Base-by-base conservation (phyloP, 1,140 invertebrate species). In the Hermetia illucens region DNA sequence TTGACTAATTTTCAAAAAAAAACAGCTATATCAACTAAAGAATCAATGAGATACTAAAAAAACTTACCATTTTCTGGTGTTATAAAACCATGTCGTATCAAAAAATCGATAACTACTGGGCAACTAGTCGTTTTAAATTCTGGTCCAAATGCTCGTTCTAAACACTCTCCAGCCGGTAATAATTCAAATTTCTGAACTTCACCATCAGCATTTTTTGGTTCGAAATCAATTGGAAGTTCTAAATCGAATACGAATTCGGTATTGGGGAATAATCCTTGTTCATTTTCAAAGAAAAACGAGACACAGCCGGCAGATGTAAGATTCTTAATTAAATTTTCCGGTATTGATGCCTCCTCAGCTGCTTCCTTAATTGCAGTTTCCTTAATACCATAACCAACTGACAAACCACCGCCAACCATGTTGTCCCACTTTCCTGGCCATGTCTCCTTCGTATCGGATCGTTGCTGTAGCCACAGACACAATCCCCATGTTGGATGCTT, bases 341-440 rank as follows among this genome's bases (percentile, higher is more conserved):
- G 75, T 48, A 91, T 79, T 25, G 84, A 88, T 21, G 90, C 92
- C 61, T 96, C 92, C 64, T 96, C 92, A 42, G 80, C 77, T 9
- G 89, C 89, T 61, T 96, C 92, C 58, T 94, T 94, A 44, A 82
- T 72, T 15, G 85, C 86, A 34, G 89, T 93, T 61, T 93, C 84
- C 37, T 81, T 59, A 32, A 94, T 80, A 20, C 79, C 78, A 61
- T 79, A 82, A 8, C 87, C 89, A 27, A 88, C 86, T 32, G 85
- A 82, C 22, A 96, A 61, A 10, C 90, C 92, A 39, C 92, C 91
- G 45, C 85, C 86, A 5, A 90, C 89, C 80, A 94, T 89, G 53
- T 91, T 93, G 58, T 95, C 91, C 75, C 90, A 83, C 63, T 87
- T 89, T 35, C 86, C 83, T 38, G 90, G 90, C 82, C 88, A 95